Evolutionary conservation across 1,140 invertebrate species (phyloP).

Genomic region (Wasmannia auropunctata): DNA sequence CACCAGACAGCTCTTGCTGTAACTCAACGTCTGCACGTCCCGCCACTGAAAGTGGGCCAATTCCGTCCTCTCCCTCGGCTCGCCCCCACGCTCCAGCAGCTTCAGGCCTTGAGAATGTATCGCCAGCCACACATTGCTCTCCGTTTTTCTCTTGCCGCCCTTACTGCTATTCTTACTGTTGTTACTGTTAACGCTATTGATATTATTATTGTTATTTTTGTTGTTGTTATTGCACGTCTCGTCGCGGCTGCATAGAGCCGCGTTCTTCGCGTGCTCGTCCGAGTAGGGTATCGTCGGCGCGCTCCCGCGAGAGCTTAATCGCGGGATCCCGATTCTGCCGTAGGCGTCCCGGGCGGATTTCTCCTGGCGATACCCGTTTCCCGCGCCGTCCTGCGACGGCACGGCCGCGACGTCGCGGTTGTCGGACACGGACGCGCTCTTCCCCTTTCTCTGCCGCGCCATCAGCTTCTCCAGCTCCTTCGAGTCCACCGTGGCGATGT

Average conservation of each 20-base stretch:
- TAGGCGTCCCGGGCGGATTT: constrained; percentile 37
- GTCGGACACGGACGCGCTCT: neutral
- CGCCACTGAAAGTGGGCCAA: constrained; percentile 87
- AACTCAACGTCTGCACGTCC: constrained; percentile 91
- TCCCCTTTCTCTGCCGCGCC: constrained; percentile 61
- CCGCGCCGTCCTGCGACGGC: constrained; percentile 36
- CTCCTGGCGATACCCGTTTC: constrained; percentile 71
- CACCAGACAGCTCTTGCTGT: constrained; percentile 90
- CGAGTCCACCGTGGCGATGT: constrained; percentile 86
- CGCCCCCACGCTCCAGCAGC: constrained; percentile 80
- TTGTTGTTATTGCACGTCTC: constrained; percentile 54
- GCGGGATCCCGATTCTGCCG: constrained; percentile 65
- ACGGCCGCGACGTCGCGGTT: neutral
- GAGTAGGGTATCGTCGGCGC: constrained; percentile 57
- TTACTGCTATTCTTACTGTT: constrained; percentile 64
- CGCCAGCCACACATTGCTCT: constrained; percentile 84
- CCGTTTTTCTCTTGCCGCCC: constrained; percentile 74
- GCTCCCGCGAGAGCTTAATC: constrained; percentile 64
- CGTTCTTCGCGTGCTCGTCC: constrained; percentile 54
- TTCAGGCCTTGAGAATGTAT: constrained; percentile 82
- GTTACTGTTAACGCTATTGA: constrained; percentile 63
- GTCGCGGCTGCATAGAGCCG: neutral
- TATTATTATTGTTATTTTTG: constrained; percentile 34
- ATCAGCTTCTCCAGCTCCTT: constrained; percentile 80
- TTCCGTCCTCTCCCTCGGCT: constrained; percentile 79